Base-by-base conservation (phyloP, 2,888 invertebrate species). In the Poecilobothrus nobilitatus region DNA sequence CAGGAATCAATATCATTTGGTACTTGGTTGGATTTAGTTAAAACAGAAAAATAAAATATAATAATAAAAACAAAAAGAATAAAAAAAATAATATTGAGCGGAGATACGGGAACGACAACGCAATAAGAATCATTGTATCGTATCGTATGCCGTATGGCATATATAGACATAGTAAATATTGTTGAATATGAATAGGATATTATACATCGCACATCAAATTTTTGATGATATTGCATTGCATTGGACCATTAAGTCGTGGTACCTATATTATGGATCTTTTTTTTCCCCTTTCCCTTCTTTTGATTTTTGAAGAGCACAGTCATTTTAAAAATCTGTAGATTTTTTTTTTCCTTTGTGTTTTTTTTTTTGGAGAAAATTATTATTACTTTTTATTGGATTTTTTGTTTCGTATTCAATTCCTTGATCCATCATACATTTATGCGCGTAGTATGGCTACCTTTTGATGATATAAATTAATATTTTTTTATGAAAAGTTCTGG, bases 401-500 rank as follows among this genome's bases (percentile, higher is more conserved):
- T 44, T 53, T 53, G 9, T 53, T 53, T 15, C 18, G 53, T 53
- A 53, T 53, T 53, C 53, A n/a, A 53, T 53, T 53, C n/a, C 53
- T 53, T 53, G 53, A 53, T 53, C 53, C 53, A 53, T 53, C 53
- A 53, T 53, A 53, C 53, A 53, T 53, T 53, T 53, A 53, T 12
- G 15, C 6, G 18, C 12, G 4, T 37, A 37, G 9, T 37, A 53
- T 53, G 27, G 53, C 53, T 53, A 53, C 53, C n/a, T 53, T 53
- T 53, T 53, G 53, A 53, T 53, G 53, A 53, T 53, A 53, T 53
- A 53, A 53, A 53, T 53, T 53, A 53, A 53, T 53, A 18, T 53
- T 53, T 53, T 44, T 53, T 53, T 18, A 12, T 9, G 18, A 18
- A 18, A 18, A 53, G n/a, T 12, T 53, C 6, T 53, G 27, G 5